Evolutionary conservation across 2,888 invertebrate genomes (phyloP), one percentile per base, ranked within the genome.

Genomic region (Aradus depressus): DNA sequence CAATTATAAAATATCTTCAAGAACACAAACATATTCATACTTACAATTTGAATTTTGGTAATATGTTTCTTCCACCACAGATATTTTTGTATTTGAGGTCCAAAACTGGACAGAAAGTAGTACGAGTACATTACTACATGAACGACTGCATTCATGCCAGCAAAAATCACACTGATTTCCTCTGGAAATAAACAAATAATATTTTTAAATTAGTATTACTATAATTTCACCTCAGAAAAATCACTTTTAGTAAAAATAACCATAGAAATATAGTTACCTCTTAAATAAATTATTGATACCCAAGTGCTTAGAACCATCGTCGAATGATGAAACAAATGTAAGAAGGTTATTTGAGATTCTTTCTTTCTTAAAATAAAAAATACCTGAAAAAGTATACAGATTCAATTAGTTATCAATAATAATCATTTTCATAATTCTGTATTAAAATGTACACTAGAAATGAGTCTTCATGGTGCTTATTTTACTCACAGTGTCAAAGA

Each of bases 61-160:
- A 93, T 77, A 67, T 93, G 86, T 62, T 79, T 85, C 68, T 93
- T 93, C 93, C 93, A 93, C 92, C 92, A 93, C 18, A 93, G 70
- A 65, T 84, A 89, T 65, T 89, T 89, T 66, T 87, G 86, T 66
- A 87, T 82, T 60, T 81, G 73, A 1, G 92, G 91, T 4, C 93
- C 93, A 53, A 92, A 73, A 1, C 89, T 90, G 0, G 92, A 77
- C 57, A 93, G 72, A 62, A 91, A 75, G 68, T 93, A 93, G 68
- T 93, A 93, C 0, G 78, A 74, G 69, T 93, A 93, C 93, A 93
- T 93, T 54, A 92, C 74, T 50, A 91, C 75, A 68, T 93, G 93
- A 51, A 93, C 85, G 65, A 88, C 82, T 0, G 89, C 82, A 68
- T 93, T 93, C 60, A 92, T 77, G 55, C 49, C 44, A 14, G 54